Conservation (phyloP, 2,113 vertebrate species). For the Tenrec ecaudatus region DNA sequence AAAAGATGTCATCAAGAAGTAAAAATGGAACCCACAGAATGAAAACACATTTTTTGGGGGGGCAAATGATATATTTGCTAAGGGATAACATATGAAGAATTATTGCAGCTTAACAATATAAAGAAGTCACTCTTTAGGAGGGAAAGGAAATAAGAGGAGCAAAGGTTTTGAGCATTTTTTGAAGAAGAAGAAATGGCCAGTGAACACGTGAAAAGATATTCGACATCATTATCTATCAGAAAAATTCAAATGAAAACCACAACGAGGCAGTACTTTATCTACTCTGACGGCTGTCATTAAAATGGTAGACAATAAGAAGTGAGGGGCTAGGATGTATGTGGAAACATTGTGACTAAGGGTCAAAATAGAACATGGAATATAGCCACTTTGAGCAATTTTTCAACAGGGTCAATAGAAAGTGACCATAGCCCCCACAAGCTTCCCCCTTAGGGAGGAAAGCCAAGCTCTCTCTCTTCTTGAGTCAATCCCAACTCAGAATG, state of each 20-base stretch:
- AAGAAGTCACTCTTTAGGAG: background rate
- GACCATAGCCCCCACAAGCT: background rate
- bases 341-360: background rate
- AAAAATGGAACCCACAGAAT: background rate
- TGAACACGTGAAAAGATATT: background rate
- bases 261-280: no score
- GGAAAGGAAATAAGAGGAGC: background rate
- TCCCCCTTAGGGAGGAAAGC: background rate
- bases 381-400: background rate
- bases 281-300: background rate
- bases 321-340: no score
- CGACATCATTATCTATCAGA: no score
- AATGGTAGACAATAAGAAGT: background rate
- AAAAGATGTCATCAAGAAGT: background rate
- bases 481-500: no score
- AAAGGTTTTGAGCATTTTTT: background rate
- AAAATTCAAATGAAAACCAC: no score
- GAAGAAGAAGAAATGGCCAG: background rate
- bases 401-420: background rate
- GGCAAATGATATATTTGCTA: background rate
- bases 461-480: no score
- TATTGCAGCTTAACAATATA: conserved; percentile 3
- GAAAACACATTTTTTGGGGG: background rate
- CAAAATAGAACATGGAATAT: background rate
- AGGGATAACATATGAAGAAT: background rate